Percentiles rank a stretch among this genome's conserved stretches.
phyloP scores from a whole-genome alignment of 2,797 vertebrate genomes.

The Pantherophis vulpinus region DNA sequence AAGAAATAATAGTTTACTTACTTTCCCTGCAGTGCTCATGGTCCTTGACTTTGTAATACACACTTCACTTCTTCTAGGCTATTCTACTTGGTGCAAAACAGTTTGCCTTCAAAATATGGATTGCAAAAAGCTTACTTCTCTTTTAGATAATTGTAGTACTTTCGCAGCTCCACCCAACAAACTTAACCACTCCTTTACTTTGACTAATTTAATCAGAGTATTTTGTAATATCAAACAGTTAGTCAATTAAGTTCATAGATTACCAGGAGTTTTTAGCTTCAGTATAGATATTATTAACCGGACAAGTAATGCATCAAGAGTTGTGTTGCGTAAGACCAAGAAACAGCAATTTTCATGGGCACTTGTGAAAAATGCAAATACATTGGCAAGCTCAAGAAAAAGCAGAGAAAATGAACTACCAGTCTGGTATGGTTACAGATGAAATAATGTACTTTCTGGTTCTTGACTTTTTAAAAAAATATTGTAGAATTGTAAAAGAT shows the following conservation, averaged over 20 bases:
- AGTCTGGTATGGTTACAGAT: not conserved
- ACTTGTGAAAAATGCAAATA: not conserved
- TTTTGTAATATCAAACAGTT: not conserved
- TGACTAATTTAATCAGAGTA: not conserved
- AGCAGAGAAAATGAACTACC: not conserved
- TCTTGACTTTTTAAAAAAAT: not conserved
- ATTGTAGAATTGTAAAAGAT: not conserved
- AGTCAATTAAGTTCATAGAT: not conserved
- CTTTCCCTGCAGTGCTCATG: slow-evolving; percentile 26
- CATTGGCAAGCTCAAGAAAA: not conserved
- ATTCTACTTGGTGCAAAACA: not conserved
- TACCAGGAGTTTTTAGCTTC: not conserved
- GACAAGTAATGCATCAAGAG: not conserved
- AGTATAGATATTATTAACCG: not conserved
- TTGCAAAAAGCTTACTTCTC: not conserved
- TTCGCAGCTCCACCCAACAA: not conserved
- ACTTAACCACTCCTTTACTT: slow-evolving; percentile 3
- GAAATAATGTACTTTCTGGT: not conserved
- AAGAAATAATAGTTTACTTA: slow-evolving; percentile 11
- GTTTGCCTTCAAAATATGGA: not conserved
- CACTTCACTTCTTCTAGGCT: not conserved
- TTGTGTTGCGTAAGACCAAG: not conserved
- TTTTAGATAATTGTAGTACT: not conserved
- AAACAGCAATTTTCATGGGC: not conserved
- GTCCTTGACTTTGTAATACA: not conserved